Base-by-base conservation (phyloP, 2,888 invertebrate species). In the Andrena trimmerana region DNA sequence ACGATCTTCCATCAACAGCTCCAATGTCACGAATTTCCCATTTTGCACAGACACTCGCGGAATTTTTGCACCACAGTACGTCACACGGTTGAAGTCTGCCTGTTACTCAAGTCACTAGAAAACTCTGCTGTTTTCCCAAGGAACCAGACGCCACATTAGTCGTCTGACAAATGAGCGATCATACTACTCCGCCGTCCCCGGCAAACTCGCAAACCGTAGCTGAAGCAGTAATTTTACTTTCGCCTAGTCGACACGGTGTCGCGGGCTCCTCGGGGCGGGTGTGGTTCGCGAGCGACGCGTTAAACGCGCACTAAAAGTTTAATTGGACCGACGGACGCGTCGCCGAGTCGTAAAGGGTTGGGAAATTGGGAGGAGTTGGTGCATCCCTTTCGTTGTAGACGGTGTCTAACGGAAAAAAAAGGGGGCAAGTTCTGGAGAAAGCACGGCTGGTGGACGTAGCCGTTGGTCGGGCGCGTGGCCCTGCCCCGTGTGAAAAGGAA, bases 341-440 rank as follows among this genome's bases (percentile, higher is more conserved):
- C 86, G 80, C 66, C 81, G 77, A 81, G 84, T 78, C 77, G 71
- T 20, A 63, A 82, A 72, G 73, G 65, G 65, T 54, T 60, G 85
- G 84, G 85, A 86, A 85, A 86, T 81, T 86, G 83, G 86, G 77
- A 85, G 71, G 78, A 85, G 81, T 66, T 80, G 62, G 54, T 70
- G 75, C 86, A 66, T 85, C 83, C 85, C 84, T 79, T 65, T 79
- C 72, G 73, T 68, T 78, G 16, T 36, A 57, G 69, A 66, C 69
- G 65, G 31, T 10, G 57, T 74, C 70, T 60, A 73, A 81, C 69
- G 70, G 63, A 42, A 69, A 31, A 70, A 73, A 31, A 65, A 20
- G 20, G 63, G 85, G 69, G 78, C 60, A 71, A 83, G 62, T 59
- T 72, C 80, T 66, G 57, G 82, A 59, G 78, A 77, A 80, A 36